Evolutionary conservation across 2,113 vertebrate genomes (phyloP), one percentile per base, ranked within the genome.

Genomic region (Merops nubicus): DNA sequence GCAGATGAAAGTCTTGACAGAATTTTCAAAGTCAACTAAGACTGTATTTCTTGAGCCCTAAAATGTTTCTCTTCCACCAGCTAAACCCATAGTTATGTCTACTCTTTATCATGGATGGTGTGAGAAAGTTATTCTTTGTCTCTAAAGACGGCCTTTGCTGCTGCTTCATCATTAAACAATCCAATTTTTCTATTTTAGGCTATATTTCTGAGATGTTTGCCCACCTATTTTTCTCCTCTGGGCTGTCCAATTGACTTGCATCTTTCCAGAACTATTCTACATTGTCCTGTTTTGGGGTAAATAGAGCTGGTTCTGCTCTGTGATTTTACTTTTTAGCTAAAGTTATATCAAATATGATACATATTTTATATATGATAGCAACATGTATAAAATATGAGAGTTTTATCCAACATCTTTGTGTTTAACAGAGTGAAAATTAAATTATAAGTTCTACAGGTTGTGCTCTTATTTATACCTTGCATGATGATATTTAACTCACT

Each of bases 61-160:
- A 15, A 19, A 59, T 8, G 7, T 28, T 76, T 72, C n/a, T 53
- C 7, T 65, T 45, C 11, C 29, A 20, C 2, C 42, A 28, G 23
- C n/a, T 29, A 54, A 53, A 22, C 1, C 19, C 40, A 2, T 23
- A 22, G 11, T 11, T 8, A 25, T 15, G 26, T 57, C 25, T 73
- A 15, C 59, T 42, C 11, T 42, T 47, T 42, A 9, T 12, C 7
- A 0, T 6, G 18, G 18, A 3, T 10, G 17, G 2, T 21, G 23
- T 18, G 21, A 36, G 18, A 36, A 22, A 18, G 8, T 51, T 42
- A 36, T 43, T 86, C 53, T 67, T 18, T 8, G 19, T 29, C 19
- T 12, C n/a, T 29, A 2, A 53, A 50, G 25, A 11, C 12, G 22
- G 15, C 12, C 63, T 18, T 51, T 74, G 47, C 53, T 3, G 5